Evolutionary conservation across 2,797 vertebrate genomes (phyloP).

Genomic region (Pseudotriccus pelzelni): DNA sequence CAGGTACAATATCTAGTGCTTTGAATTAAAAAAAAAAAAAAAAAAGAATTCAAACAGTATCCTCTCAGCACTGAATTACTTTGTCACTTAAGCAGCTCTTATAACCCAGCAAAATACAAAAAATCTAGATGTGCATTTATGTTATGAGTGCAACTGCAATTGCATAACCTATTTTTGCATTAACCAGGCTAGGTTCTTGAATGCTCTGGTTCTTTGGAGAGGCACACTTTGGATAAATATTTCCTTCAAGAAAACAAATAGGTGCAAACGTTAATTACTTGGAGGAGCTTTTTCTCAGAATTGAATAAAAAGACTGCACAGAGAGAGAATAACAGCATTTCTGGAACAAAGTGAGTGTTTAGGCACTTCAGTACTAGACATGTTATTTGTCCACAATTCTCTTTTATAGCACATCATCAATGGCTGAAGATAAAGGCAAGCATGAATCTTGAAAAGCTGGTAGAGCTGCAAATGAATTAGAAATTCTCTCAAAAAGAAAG

Average conservation of each 20-base stretch:
- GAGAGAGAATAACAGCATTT: neutral
- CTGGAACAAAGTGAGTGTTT: neutral
- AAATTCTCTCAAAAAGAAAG: slow-evolving; percentile 13
- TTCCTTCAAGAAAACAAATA: neutral
- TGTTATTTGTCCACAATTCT: neutral
- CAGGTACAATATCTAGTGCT: neutral
- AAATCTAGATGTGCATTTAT: neutral
- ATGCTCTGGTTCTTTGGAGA: neutral
- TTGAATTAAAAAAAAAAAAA: neutral
- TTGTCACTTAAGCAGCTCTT: neutral
- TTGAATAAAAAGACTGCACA: neutral
- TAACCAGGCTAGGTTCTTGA: neutral
- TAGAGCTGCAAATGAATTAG: neutral
- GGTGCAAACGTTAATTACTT: neutral
- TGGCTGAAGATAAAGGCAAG: neutral
- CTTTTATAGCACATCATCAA: neutral
- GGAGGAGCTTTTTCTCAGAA: neutral
- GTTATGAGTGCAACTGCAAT: neutral
- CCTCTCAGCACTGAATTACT: neutral
- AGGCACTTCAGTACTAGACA: neutral
- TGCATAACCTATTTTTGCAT: neutral
- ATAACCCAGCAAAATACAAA: neutral
- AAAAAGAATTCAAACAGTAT: neutral
- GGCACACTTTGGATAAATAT: neutral
- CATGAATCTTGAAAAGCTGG: neutral